These are phyloP conservation scores for Thelaira solivaga DNA, from an alignment of 2,888 invertebrate genomes.

Conservation along the genomic window DNA sequence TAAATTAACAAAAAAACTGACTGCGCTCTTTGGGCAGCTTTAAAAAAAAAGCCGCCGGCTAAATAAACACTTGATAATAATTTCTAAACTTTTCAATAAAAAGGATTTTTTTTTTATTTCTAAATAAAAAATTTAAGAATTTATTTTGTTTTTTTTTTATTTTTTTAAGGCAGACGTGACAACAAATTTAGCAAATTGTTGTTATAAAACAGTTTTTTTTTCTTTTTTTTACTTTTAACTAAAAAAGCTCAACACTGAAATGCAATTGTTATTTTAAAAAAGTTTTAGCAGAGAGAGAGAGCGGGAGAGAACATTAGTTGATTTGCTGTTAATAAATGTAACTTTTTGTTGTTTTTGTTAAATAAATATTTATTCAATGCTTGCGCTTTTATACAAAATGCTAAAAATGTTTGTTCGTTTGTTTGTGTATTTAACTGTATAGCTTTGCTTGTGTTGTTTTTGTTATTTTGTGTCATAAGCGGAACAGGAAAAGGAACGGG, in stretches of 20 bases:
- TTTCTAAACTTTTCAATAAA: constrained; percentile 2
- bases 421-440: too few species aligned
- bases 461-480: constrained; percentile 64
- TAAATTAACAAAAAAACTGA: constrained; percentile 56
- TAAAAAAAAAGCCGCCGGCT: constrained; percentile 68
- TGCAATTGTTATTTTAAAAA: constrained; percentile 18
- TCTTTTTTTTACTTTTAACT: constrained; percentile 1
- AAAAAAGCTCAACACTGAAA: constrained; percentile 23
- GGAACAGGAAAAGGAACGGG: constrained; percentile 78
- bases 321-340: constrained; percentile 4
- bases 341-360: constrained; percentile 2
- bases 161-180: background rate
- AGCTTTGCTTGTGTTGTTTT: constrained; percentile 4
- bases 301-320: background rate
- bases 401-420: constrained; percentile 18
- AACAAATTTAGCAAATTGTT: too few species aligned
- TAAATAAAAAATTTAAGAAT: constrained; percentile 27
- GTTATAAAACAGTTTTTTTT: too few species aligned
- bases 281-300: constrained; percentile 1
- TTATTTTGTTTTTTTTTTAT: background rate
- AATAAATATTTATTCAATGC: constrained; percentile 20
- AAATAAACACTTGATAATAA: background rate
- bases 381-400: constrained; percentile 23
- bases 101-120: background rate
- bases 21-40: constrained; percentile 52